Evolutionary conservation across 2,888 invertebrate genomes (phyloP), one percentile per base, ranked within the genome.

Genomic region (Philaethria dido): DNA sequence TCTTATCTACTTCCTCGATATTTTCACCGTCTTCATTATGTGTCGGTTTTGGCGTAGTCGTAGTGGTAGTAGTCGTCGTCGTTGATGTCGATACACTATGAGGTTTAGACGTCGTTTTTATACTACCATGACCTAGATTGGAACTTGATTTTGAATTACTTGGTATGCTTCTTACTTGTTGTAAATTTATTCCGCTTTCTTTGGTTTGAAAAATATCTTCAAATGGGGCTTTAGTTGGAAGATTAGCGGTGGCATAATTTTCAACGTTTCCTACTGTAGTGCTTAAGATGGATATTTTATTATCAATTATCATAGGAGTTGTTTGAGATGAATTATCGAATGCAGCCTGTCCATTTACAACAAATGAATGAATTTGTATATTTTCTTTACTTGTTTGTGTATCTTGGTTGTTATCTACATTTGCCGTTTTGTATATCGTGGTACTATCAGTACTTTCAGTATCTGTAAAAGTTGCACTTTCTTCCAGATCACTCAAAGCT

Each of bases 401-500:
- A 29, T 63, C 67, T 11, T 66, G 66, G 11, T 67, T 54, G 29
- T 61, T 42, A 14, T 22, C 64, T 33, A 20, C 39, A 13, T 5
- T 50, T 36, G 82, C 93, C 0, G 93, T 86, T 59, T 89, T 88
- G 9, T 76, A 71, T 2, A 79, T 79, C 9, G 84, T 80, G 18
- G 80, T 77, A 13, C 76, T 79, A 45, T 85, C 85, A 2, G 78
- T 80, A 0, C 78, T 80, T 20, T 93, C 93, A 18, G 86, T 80
- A 59, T 90, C 93, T 3, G 94, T 94, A 22, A 80, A 68, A 60
- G 79, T 82, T 20, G 82, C 86, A 71, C 94, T 95, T 72, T 94
- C 94, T 85, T 97, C 96, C 59, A 97, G 87, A 77, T 96, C 96
- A 61, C 94, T 95, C 4, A 97, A 91, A 13, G 97, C 97, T 86